Conservation (phyloP, 2,797 vertebrate genomes). For the Silurus aristotelis region DNA sequence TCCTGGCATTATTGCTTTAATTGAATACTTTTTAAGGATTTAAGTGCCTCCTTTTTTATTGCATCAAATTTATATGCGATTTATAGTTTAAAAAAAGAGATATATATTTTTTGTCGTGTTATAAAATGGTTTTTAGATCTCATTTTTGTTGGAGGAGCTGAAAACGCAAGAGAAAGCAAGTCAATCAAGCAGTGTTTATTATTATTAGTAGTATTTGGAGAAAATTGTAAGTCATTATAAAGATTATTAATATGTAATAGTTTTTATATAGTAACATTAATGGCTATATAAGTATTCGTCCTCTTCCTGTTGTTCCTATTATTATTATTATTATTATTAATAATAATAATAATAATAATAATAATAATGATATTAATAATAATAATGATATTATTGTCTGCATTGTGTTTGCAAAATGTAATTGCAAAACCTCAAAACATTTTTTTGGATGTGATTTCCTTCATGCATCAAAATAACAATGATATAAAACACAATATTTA, state of each 20-base stretch:
- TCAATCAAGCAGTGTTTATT: background rate
- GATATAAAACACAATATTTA: no score
- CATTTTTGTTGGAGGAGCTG: background rate
- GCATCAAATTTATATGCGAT: background rate
- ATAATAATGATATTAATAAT: no score
- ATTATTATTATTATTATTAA: background rate
- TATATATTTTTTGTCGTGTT: background rate
- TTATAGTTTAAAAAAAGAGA: no score
- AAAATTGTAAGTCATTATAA: constrained; percentile 17
- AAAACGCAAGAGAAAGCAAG: background rate
- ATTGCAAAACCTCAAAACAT: background rate
- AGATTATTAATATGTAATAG: background rate
- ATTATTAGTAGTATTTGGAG: background rate
- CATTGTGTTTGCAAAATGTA: constrained; percentile 1
- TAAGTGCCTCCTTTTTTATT: background rate
- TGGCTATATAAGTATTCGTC: background rate
- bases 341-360: no score
- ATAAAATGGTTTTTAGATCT: constrained; percentile 6
- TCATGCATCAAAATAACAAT: no score
- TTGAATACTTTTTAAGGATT: background rate
- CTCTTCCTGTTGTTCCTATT: background rate
- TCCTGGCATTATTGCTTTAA: background rate
- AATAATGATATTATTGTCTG: background rate
- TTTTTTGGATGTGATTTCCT: background rate
- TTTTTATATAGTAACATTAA: no score